A percentile compares a stretch with the other conserved stretches of the same genome.
Conservation (phyloP, 53 echinoderm and acorn worm species). For the Stichopus horrens region DNA sequence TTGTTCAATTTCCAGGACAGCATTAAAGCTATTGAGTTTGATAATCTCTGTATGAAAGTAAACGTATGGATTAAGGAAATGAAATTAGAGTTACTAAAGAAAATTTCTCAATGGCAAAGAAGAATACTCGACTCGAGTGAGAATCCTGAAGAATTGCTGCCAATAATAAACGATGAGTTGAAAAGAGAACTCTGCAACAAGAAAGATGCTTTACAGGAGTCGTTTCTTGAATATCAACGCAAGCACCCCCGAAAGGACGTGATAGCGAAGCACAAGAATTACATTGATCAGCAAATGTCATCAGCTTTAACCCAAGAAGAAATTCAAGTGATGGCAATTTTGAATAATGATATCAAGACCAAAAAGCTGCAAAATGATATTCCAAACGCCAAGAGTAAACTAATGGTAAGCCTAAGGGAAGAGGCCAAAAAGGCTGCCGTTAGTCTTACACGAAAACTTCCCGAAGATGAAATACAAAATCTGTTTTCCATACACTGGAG, state of each 20-base stretch:
- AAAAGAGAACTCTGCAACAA: background rate
- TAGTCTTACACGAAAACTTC: no score
- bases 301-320: background rate
- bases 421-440: background rate
- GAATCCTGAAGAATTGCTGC: background rate
- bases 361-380: background rate
- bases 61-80: conserved; percentile 26
- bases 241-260: background rate
- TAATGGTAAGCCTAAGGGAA: no score
- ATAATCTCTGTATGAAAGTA: conserved; percentile 7
- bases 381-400: no score
- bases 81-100: background rate
- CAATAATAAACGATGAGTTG: background rate
- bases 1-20: conserved; percentile 25
- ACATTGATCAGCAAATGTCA: background rate
- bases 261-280: background rate
- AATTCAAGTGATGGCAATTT: background rate
- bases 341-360: background rate
- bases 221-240: background rate
- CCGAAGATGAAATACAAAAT: no score
- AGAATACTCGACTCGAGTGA: background rate
- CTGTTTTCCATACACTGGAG: no score
- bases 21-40: conserved; percentile 23
- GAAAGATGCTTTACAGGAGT: background rate
- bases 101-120: background rate